Conservation (phyloP, 2,888 invertebrate genomes). For the Drosophila cyrtoloma region DNA sequence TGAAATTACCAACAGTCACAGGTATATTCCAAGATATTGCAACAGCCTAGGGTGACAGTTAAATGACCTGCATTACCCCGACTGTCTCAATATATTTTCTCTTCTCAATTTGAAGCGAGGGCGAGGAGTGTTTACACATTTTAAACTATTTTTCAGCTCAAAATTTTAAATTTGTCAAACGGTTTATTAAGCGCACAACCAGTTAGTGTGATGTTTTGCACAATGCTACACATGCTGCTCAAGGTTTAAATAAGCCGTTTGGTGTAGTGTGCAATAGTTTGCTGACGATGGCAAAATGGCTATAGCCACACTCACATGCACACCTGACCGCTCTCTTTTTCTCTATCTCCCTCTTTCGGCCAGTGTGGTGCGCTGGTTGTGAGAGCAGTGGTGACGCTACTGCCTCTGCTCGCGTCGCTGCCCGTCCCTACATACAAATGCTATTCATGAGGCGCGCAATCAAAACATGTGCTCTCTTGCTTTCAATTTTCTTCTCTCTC, state of each 20-base stretch:
- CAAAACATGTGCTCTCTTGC: conserved; percentile 33
- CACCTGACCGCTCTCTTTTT: conserved; percentile 38
- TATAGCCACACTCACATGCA: conserved; percentile 27
- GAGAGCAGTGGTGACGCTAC: conserved; percentile 24
- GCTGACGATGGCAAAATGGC: conserved; percentile 71
- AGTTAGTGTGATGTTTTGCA: conserved; percentile 4
- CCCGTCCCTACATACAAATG: conserved; percentile 22
- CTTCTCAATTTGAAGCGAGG: background rate
- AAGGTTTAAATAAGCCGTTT: conserved; percentile 15
- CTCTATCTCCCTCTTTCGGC: conserved; percentile 1
- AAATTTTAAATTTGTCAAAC: background rate
- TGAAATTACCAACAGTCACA: conserved; percentile 22
- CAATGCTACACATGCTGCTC: conserved; percentile 5
- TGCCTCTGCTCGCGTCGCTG: conserved; percentile 21
- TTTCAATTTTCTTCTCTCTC: conserved; percentile 16
- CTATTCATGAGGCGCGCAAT: conserved; percentile 42
- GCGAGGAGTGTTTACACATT: background rate
- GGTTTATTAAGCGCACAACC: conserved; percentile 1
- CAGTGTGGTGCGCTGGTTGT: background rate
- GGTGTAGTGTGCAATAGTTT: conserved; percentile 37
- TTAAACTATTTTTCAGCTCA: background rate
- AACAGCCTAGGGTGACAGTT: conserved; percentile 9
- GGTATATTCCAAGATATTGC: conserved; percentile 8
- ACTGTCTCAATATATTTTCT: background rate
- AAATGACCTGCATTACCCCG: conserved; percentile 23